phyloP scores from a whole-genome alignment of 2,797 vertebrate genomes.

The Stomatorhinus walkeri region DNA sequence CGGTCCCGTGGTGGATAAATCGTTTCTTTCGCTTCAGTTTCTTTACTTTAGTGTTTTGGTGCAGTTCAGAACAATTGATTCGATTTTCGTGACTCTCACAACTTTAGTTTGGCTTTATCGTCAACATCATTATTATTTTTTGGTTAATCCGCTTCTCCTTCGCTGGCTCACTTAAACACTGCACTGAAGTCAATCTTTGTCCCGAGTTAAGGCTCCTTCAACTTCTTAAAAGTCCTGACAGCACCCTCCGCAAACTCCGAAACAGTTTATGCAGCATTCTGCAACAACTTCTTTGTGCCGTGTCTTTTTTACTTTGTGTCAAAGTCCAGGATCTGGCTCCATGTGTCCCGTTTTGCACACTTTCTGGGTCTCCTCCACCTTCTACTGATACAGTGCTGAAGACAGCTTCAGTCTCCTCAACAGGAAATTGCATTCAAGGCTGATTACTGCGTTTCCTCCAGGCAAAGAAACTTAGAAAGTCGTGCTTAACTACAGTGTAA shows the following conservation, averaged over 20 bases:
- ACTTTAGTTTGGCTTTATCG: not conserved
- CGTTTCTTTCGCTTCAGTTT: constrained; percentile 24
- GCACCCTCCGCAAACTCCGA: constrained; percentile 19
- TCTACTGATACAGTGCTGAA: constrained; percentile 33
- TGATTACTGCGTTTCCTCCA: constrained; percentile 65
- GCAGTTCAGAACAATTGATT: not conserved
- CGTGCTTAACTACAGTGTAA: constrained; percentile 50
- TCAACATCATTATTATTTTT: not conserved
- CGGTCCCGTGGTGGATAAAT: constrained; percentile 19
- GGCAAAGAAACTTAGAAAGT: constrained; percentile 52
- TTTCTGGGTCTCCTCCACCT: constrained; percentile 39
- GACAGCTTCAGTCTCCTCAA: constrained; percentile 46
- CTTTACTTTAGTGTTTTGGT: not conserved
- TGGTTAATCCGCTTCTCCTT: constrained; percentile 33
- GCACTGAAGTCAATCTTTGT: constrained; percentile 31
- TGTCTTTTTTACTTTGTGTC: constrained; percentile 20
- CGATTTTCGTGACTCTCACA: not conserved
- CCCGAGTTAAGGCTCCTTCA: constrained; percentile 26
- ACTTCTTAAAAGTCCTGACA: constrained; percentile 24
- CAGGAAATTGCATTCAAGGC: constrained; percentile 66
- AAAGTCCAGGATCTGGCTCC: constrained; percentile 15
- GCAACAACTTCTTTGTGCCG: not conserved
- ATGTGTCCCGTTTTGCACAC: constrained; percentile 31
- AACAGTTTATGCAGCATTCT: constrained; percentile 10
- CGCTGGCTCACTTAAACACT: constrained; percentile 35